Evolutionary conservation across 2,113 vertebrate species (phyloP), one percentile per base, ranked within the genome.

Genomic region (Elgaria multicarinata): DNA sequence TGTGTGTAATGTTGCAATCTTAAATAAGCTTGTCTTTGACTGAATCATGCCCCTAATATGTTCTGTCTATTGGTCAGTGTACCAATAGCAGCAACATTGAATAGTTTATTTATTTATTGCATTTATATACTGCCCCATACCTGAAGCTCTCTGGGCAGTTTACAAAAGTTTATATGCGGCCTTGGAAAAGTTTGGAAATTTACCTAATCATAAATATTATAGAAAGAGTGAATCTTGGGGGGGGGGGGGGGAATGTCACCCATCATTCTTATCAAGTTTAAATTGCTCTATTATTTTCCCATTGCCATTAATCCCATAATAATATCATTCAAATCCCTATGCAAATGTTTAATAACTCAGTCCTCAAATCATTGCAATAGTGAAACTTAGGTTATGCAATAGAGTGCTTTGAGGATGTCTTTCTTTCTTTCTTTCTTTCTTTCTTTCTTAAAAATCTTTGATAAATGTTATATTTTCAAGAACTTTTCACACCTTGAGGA

Each of bases 401-500:
- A 83, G 9, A 93, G 0, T 72, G 50, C 2, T 33, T 31, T 28
- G 39, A 86, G 10, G 18, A 79, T 36, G 8, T 62, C 4, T 28
- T 28, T 50, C 6, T 36, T 78, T 33, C 22, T 78, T 44, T 44
- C 53, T 31, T 46, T 2, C 87, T 83, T 5, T 44, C 26, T 62
- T 12, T 1, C n/a, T n/a, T n/a, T n/a, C n/a, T n/a, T n/a, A n/a
- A n/a, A 53, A 67, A 79, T 50, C 9, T 22, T 85, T 88, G 53
- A 62, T 0, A 0, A 53, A 28, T 55, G 81, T 91, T 79, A 53
- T 1, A 84, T 81, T 88, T 88, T 31, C 9, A 58, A 36, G 0
- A 3, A 67, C 75, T 91, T 84, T 87, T 84, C 26, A 85, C 80
- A 78, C 8, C 39, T 93, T 81, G 26, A 28, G n/a, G 67, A 76